phyloP scores from a whole-genome alignment of 2,888 invertebrate species.

The Plagodis dolabraria region DNA sequence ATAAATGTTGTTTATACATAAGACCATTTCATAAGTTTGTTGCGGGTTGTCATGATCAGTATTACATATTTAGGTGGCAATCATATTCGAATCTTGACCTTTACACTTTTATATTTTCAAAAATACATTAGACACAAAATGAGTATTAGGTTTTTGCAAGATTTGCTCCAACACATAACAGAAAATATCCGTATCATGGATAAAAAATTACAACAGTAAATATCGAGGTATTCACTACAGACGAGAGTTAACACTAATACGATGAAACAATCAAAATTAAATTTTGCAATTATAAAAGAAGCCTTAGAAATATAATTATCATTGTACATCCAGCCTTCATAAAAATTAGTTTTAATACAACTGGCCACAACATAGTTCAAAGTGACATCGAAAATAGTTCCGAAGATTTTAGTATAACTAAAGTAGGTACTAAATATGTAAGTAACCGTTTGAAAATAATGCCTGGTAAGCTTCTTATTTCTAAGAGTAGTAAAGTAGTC shows the following conservation, averaged over 20 bases:
- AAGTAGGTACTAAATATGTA: constrained; percentile 37
- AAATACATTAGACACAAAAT: constrained; percentile 31
- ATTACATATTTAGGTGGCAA: neutral
- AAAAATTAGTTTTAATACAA: constrained; percentile 77
- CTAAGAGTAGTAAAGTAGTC: constrained; percentile 65
- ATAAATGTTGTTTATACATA: no score
- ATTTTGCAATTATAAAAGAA: constrained; percentile 41
- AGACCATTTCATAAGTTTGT: neutral
- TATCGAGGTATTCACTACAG: constrained; percentile 20
- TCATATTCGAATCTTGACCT: constrained; percentile 1
- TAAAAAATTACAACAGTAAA: constrained; percentile 23
- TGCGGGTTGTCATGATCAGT: constrained; percentile 11
- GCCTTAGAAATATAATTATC: constrained; percentile 53
- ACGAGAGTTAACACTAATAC: constrained; percentile 12
- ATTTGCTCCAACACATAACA: constrained; percentile 10
- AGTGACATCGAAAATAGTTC: constrained; percentile 62
- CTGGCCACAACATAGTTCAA: constrained; percentile 78
- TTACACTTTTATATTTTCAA: constrained; percentile 1
- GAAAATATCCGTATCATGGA: constrained; percentile 8
- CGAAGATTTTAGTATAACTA: constrained; percentile 45
- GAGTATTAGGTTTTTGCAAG: constrained; percentile 36
- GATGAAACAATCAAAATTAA: constrained; percentile 21
- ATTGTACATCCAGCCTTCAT: constrained; percentile 67
- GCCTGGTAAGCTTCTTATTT: constrained; percentile 64
- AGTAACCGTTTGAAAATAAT: constrained; percentile 45